Base-by-base conservation (phyloP, 2,888 invertebrate genomes). In the Phyllotreta cruciferae region DNA sequence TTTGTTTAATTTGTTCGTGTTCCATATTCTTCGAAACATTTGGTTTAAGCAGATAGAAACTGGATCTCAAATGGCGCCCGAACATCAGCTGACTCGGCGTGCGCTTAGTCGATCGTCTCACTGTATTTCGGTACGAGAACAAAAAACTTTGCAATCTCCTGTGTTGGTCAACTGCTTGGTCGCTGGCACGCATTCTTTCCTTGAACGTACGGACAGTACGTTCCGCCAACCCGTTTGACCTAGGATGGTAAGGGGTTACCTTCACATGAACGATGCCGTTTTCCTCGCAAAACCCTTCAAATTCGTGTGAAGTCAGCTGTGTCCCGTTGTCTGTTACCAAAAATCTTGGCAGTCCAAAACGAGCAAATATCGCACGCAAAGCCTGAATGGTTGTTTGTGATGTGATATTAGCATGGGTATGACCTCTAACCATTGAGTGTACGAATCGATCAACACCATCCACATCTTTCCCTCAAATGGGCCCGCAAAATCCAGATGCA, bases 291-390 rank as follows among this genome's bases (percentile, higher is more conserved):
- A 61, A 66, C 24, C 42, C 34, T 47, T 54, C 35, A 52, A 76
- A 73, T 62, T 74, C 70, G 37, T 62, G 50, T 13, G 72, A 74
- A 6, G 64, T 65, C 45, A 73, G 73, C 13, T 68, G 64, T 0
- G 67, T 63, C 6, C 73, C 74, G 60, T 75, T 75, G 63, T 74
- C 75, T 0, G 72, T 68, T 9, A 76, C 72, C 7, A 76, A 49
- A 2, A 54, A 44, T 14, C 67, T 71, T 6, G 74, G 75, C 7
- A 75, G 64, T 0, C 75, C 73, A 68, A 54, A 49, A 10, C 71
- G 64, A 34, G 70, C 60, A 71, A 73, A 71, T 8, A 63, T 11
- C 13, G 35, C 36, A 6, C 52, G 34, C 37, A 71, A 36, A 3
- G 36, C 65, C 38, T 61, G 60, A 13, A 71, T 69, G 6, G 65